Evolutionary conservation across 2,888 invertebrate genomes (phyloP).

Genomic region (Suillia variegata): DNA sequence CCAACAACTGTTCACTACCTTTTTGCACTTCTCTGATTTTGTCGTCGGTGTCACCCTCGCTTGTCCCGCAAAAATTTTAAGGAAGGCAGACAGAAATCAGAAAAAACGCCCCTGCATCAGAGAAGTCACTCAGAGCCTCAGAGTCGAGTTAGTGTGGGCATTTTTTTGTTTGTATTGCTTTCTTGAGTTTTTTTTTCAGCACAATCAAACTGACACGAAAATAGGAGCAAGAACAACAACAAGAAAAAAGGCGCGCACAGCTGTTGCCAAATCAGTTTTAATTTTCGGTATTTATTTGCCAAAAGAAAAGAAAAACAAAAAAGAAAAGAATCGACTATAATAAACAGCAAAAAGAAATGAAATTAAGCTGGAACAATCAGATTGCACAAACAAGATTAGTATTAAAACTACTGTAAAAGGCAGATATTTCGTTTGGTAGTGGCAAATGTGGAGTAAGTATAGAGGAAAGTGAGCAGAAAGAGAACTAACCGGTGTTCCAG

Average conservation of each 20-base stretch:
- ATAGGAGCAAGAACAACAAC: no score
- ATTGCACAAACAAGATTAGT: constrained; percentile 47
- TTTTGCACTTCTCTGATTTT: no score
- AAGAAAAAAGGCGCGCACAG: constrained; percentile 34
- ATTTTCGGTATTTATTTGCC: constrained; percentile 41
- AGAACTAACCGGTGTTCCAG: no score
- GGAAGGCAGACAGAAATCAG: constrained; percentile 37
- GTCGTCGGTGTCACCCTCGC: no score
- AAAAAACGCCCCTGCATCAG: constrained; percentile 28
- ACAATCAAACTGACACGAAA: no score
- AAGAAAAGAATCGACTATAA: constrained; percentile 23
- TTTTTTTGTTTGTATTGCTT: no score
- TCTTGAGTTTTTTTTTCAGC: no score
- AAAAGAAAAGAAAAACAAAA: constrained; percentile 22
- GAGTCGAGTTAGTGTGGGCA: not conserved
- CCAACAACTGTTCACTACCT: no score
- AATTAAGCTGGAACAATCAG: constrained; percentile 45
- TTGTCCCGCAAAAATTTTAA: no score
- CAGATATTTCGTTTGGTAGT: no score
- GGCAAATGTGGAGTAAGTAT: constrained; percentile 10
- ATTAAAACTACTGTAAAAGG: constrained; percentile 11
- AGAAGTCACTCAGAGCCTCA: constrained; percentile 31
- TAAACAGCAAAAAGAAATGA: constrained; percentile 33
- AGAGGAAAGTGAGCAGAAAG: no score
- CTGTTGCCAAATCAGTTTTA: constrained; percentile 49